Evolutionary conservation across 2,113 vertebrate genomes (phyloP).

Genomic region (Zosterops hypoxanthus): DNA sequence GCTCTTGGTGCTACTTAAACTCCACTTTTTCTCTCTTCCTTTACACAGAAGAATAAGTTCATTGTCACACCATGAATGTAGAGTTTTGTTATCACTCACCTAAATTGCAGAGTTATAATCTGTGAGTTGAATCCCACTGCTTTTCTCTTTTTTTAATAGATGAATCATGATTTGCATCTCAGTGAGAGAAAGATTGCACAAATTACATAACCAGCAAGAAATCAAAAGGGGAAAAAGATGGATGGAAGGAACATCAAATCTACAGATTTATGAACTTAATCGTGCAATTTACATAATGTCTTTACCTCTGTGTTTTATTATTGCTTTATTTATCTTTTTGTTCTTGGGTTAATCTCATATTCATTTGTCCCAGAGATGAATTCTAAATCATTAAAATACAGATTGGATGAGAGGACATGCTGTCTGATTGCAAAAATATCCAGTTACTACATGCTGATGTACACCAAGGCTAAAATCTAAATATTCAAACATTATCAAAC

Average conservation of each 20-base stretch:
- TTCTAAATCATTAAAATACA: background rate
- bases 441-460: background rate
- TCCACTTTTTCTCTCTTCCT: background rate
- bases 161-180: background rate
- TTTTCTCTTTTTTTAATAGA: background rate
- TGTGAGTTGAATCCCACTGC: background rate
- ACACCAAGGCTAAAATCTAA: background rate
- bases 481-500: background rate
- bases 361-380: background rate
- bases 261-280: background rate
- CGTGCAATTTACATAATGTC: background rate
- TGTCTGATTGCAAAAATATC: background rate
- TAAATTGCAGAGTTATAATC: background rate
- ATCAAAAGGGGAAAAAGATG: background rate
- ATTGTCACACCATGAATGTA: background rate
- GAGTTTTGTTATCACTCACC: background rate
- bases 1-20: background rate
- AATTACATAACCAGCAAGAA: background rate
- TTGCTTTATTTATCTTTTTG: background rate
- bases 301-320: background rate
- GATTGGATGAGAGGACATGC: background rate
- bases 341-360: background rate
- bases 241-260: background rate
- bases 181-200: background rate
- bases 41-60: background rate